Evolutionary conservation across 2,888 invertebrate genomes (phyloP), one percentile per base, ranked within the genome.

Genomic region (Oithona nana): DNA sequence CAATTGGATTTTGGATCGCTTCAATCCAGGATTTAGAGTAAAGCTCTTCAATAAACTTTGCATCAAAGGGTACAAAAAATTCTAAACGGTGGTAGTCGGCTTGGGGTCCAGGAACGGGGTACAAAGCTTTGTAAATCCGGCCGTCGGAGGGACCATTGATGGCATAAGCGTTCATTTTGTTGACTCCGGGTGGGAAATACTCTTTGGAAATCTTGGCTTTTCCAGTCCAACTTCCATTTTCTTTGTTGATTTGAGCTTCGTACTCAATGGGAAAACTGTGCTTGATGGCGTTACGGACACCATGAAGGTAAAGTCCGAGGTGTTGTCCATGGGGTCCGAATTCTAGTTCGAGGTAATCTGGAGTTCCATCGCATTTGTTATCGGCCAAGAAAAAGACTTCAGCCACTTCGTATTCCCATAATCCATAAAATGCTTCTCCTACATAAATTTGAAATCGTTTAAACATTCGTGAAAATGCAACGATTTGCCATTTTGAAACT

Each of bases 141-240:
- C 69, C 67, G 1, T 68, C 68, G 1, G 69, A 73, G n/a, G 69
- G 67, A 1, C 77, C 77, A 66, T 78, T 76, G 57, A 77, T 76
- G 39, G 76, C 75, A 67, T 75, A 78, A 2, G 75, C 76, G 67
- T 78, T 78, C 68, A 78, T 74, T 63, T 71, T 73, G 39, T 71
- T 69, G 1, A 76, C 72, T 28, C 68, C 66, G 4, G 71, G 70
- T 8, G 78, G 78, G 57, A 78, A 73, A 68, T 76, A 77, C 1
- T 28, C 28, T 2, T n/a, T 2, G 3, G 57, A 28, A 1, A 39
- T 11, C 1, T 29, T 13, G 28, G 31, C 31, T 48, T 61, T 64
- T 58, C 76, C 70, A 77, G 77, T 48, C 74, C 73, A 22, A 77
- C 68, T 66, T 76, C 76, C 20, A 76, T 71, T 68, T 75, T 77